Conservation (phyloP, 2,888 invertebrate species). For the Nomada hirtipes region DNA sequence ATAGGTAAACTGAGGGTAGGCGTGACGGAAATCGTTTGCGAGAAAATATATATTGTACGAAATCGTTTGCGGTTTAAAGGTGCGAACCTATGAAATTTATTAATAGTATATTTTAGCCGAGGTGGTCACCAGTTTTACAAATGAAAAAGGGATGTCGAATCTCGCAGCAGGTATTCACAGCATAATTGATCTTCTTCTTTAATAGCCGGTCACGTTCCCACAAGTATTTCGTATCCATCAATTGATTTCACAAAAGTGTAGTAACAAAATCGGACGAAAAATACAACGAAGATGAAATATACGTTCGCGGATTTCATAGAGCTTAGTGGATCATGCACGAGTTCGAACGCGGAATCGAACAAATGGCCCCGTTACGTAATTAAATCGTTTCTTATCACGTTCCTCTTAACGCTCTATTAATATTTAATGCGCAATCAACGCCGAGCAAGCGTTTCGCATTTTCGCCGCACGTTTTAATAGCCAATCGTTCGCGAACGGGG, state of each 20-base stretch:
- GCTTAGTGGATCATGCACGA: background rate
- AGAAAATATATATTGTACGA: conserved; percentile 24
- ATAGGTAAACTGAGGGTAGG: background rate
- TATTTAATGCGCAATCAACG: background rate
- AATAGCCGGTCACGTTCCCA: no score
- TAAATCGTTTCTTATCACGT: conserved; percentile 11
- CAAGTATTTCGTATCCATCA: no score
- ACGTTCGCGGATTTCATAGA: background rate
- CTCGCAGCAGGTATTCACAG: no score
- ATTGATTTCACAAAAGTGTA: no score
- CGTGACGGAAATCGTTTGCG: background rate
- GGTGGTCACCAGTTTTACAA: background rate
- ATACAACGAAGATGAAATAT: background rate
- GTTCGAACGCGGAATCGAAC: background rate
- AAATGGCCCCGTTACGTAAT: conserved; percentile 1
- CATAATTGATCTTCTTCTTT: no score
- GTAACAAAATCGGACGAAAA: background rate
- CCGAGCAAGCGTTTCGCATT: background rate
- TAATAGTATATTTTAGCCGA: conserved; percentile 7
- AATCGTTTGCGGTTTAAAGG: background rate
- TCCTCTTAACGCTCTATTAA: background rate
- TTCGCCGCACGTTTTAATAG: conserved; percentile 1
- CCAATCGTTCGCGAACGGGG: conserved; percentile 1
- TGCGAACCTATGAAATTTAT: conserved; percentile 20
- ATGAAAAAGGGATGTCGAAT: background rate